Evolutionary conservation across 1,140 invertebrate species (phyloP), one percentile per base, ranked within the genome.

Genomic region (Trichogramma pretiosum): DNA sequence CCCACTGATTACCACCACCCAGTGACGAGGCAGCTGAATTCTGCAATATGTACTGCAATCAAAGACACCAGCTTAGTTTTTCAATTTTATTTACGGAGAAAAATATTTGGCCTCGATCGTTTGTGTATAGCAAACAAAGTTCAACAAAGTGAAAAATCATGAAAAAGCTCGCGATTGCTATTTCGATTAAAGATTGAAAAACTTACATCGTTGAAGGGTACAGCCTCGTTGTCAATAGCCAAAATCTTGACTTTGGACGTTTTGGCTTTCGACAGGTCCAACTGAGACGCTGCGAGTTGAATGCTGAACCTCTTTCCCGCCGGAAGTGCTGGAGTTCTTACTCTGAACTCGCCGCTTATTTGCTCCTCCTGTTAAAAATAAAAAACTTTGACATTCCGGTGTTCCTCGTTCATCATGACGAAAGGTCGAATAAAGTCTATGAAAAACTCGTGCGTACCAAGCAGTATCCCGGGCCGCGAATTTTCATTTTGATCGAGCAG

Each of bases 171-270:
- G n/a, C n/a, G n/a, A n/a, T n/a, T n/a, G n/a, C n/a, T n/a, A n/a
- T n/a, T n/a, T n/a, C n/a, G n/a, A n/a, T n/a, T n/a, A n/a, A n/a
- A n/a, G n/a, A n/a, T n/a, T n/a, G n/a, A n/a, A n/a, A 48, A 13
- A 35, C 49, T 51, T 44, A 51, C 49, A 17, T 46, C 38, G 11
- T 11, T 46, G 26, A 41, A 51, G 16, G 38, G 38, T 0, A 38
- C 2, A 5, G 18, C 14, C 5, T 51, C 49, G n/a, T 24, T 36
- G 18, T 69, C 63, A 1, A 61, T 62, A 1, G 68, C 70, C 5
- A 70, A 43, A 4, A 72, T 59, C 55, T 67, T 70, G 1, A 72
- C 55, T 2, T 56, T 61, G 3, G 61, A 61, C 19, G 67, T 52
- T 56, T 59, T 64, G 5, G 59, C 48, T n/a, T n/a, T n/a, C n/a